phyloP scores from a whole-genome alignment of 2,113 vertebrate genomes.

The Myotis yumanensis region DNA sequence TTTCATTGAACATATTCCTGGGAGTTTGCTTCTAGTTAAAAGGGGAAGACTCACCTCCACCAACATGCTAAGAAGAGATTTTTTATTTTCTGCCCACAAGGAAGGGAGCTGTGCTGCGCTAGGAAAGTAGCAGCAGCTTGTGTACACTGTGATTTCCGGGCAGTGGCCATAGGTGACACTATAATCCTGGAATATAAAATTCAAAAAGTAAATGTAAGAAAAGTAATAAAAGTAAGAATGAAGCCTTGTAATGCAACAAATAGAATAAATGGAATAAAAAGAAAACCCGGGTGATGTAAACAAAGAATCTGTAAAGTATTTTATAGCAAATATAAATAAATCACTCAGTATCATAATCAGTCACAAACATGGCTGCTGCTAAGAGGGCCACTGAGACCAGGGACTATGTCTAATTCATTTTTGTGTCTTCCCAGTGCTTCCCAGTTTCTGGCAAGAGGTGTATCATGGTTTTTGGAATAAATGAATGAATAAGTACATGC shows the following conservation, averaged over 20 bases:
- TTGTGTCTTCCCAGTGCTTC: not conserved
- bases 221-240: conserved; percentile 14
- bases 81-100: conserved; percentile 95
- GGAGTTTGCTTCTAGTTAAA: not conserved
- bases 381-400: not conserved
- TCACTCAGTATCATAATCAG: not conserved
- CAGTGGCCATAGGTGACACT: conserved; percentile 94
- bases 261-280: not conserved
- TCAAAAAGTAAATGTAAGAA: conserved; percentile 47
- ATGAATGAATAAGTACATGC: not conserved
- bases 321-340: conserved; percentile 34
- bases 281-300: conserved; percentile 15
- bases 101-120: conserved; percentile 88
- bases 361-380: not conserved
- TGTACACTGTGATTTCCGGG: conserved; percentile 98
- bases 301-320: conserved; percentile 6
- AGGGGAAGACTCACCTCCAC: conserved; percentile 90
- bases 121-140: conserved; percentile 95
- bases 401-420: not conserved
- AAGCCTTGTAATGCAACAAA: not conserved
- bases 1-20: not conserved
- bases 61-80: conserved; percentile 95
- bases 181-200: conserved; percentile 89
- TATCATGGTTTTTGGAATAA: not conserved
- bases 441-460: not conserved